phyloP scores from a whole-genome alignment of 2,797 vertebrate species.

The Halcyon smyrnensis region DNA sequence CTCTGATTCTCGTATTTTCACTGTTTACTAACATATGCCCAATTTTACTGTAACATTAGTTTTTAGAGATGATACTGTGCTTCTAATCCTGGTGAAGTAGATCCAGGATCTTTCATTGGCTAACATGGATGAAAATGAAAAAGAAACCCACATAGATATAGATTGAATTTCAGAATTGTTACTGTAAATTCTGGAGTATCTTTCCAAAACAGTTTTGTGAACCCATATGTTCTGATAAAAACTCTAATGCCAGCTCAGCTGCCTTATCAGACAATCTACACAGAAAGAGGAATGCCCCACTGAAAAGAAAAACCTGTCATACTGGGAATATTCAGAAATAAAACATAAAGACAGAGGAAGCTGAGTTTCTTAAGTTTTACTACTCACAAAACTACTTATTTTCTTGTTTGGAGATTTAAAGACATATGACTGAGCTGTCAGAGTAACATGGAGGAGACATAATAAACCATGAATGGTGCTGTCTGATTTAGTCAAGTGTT shows the following conservation, averaged over 20 bases:
- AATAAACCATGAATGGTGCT: not conserved
- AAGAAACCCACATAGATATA: not conserved
- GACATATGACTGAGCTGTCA: not conserved
- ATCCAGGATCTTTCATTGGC: not conserved
- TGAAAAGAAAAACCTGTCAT: not conserved
- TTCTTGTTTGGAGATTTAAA: not conserved
- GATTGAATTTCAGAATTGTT: not conserved
- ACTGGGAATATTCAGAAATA: not conserved
- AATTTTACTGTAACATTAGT: not conserved
- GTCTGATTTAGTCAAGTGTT: not conserved
- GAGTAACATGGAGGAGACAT: not conserved
- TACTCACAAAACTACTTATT: not conserved
- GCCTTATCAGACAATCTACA: not conserved
- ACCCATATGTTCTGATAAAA: not conserved
- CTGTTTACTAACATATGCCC: not conserved
- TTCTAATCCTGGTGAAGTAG: not conserved
- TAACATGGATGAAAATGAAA: not conserved
- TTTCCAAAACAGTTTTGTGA: not conserved
- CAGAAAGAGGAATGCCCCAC: not conserved
- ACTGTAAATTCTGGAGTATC: not conserved
- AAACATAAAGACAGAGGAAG: not conserved
- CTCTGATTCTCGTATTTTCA: not conserved
- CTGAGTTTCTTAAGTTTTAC: not conserved
- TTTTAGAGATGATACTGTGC: not conserved
- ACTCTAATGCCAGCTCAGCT: not conserved